Evolutionary conservation across 1,140 invertebrate genomes (phyloP).

Genomic region (Chrysopa pallens): DNA sequence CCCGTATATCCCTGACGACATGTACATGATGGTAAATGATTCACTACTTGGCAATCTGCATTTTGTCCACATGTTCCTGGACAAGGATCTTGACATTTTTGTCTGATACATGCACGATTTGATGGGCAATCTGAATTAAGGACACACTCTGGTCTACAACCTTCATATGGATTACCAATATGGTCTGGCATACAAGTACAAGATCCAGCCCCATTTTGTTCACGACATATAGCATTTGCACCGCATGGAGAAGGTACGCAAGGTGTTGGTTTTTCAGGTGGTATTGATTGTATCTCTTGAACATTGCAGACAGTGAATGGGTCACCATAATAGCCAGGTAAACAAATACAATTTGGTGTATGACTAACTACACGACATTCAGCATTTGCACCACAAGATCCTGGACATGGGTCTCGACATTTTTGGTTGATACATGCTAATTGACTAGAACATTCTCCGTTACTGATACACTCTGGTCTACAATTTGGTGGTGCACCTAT

Average conservation of each 20-base stretch:
- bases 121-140: constrained; percentile 43
- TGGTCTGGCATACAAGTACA: constrained; percentile 51
- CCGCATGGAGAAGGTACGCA: constrained; percentile 48
- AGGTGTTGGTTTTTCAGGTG: constrained; percentile 25
- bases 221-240: constrained; percentile 42
- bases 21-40: constrained; percentile 37
- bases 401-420: constrained; percentile 65
- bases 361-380: constrained; percentile 69
- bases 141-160: constrained; percentile 48
- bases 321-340: constrained; percentile 49
- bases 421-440: constrained; percentile 68
- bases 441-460: constrained; percentile 52
- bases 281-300: constrained; percentile 17
- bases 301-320: constrained; percentile 32
- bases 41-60: constrained; percentile 38
- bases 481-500: constrained; percentile 68
- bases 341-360: constrained; percentile 60
- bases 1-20: constrained; percentile 39
- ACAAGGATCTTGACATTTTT: constrained; percentile 47
- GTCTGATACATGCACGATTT: constrained; percentile 37
- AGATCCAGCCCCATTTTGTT: constrained; percentile 37
- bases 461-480: constrained; percentile 62
- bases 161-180: constrained; percentile 53
- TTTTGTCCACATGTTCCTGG: constrained; percentile 46
- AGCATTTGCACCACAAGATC: constrained; percentile 62